phyloP scores from a whole-genome alignment of 1,140 invertebrate genomes.

The Drosophila triauraria region DNA sequence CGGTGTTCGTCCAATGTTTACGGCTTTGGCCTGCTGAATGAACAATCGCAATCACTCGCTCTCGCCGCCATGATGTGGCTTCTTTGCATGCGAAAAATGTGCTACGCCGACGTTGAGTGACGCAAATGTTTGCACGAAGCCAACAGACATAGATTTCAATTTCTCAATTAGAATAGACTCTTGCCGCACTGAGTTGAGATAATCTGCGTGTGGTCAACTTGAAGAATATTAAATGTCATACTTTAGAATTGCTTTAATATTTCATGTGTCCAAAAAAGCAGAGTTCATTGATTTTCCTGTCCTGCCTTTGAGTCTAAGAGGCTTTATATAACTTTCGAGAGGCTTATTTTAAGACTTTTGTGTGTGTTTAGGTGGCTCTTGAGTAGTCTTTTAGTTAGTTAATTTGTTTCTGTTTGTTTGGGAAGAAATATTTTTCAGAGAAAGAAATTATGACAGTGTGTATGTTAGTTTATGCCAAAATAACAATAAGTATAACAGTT shows the following conservation, averaged over 20 bases:
- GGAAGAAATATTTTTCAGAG: background rate
- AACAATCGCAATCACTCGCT: conserved; percentile 13
- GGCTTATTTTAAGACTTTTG: conserved; percentile 10
- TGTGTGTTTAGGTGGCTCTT: background rate
- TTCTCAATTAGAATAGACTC: conserved; percentile 50
- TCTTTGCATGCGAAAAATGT: conserved; percentile 52
- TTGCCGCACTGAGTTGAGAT: conserved; percentile 16
- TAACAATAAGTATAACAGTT: too few species aligned
- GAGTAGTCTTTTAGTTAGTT: background rate
- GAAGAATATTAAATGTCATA: conserved; percentile 33
- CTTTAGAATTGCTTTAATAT: conserved; percentile 10
- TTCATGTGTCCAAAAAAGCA: conserved; percentile 4
- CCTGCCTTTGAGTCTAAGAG: background rate
- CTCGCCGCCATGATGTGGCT: conserved; percentile 32
- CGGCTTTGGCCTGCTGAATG: conserved; percentile 40
- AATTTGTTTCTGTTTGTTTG: background rate
- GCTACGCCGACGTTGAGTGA: conserved; percentile 27
- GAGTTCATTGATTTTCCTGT: conserved; percentile 26
- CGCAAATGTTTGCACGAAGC: conserved; percentile 46
- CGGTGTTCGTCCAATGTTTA: conserved; percentile 42
- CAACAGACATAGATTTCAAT: conserved; percentile 47
- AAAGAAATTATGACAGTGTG: too few species aligned
- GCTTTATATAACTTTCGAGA: conserved; percentile 18
- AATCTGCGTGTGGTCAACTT: conserved; percentile 12
- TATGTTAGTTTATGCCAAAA: too few species aligned